These are phyloP conservation scores for Otolemur crassicaudatus DNA, from an alignment of 2,797 vertebrate genomes.

Conservation along the genomic window DNA sequence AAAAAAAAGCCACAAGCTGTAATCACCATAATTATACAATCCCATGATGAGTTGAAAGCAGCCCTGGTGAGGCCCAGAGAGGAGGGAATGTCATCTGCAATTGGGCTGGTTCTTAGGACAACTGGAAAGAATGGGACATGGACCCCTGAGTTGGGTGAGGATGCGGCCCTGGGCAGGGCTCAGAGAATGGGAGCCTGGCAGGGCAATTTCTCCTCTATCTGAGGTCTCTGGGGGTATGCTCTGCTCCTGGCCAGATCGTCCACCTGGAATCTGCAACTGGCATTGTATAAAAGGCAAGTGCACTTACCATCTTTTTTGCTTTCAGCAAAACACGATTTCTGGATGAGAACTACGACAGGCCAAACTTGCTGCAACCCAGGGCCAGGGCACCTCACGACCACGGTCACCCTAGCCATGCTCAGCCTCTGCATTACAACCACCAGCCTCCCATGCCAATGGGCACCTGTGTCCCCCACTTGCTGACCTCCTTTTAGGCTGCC, in stretches of 20 bases:
- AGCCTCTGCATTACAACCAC: rapidly evolving
- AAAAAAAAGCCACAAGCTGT: conserved; percentile 55
- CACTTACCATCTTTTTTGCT: background rate
- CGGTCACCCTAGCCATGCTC: background rate
- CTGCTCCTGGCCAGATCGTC: background rate
- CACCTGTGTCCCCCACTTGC: rapidly evolving
- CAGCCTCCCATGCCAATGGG: background rate
- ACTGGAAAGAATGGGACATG: conserved; percentile 42
- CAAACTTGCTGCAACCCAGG: background rate
- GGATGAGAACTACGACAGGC: background rate
- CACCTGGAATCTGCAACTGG: background rate
- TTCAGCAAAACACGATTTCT: background rate
- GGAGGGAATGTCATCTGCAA: conserved; percentile 20
- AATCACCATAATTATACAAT: conserved; percentile 78
- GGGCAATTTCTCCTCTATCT: background rate
- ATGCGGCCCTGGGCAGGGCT: background rate
- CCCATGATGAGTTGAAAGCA: conserved; percentile 57
- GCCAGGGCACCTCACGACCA: background rate
- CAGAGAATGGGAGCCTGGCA: background rate
- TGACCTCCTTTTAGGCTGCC: conserved; percentile 53
- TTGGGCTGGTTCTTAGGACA: conserved; percentile 48
- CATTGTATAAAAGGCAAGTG: background rate
- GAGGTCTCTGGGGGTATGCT: background rate
- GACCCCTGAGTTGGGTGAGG: background rate
- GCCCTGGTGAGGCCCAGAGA: conserved; percentile 23